Percentiles rank a stretch among this genome's conserved stretches.
phyloP scores from a whole-genome alignment of 2,113 vertebrate species.

The Tragelaphus strepsiceros region DNA sequence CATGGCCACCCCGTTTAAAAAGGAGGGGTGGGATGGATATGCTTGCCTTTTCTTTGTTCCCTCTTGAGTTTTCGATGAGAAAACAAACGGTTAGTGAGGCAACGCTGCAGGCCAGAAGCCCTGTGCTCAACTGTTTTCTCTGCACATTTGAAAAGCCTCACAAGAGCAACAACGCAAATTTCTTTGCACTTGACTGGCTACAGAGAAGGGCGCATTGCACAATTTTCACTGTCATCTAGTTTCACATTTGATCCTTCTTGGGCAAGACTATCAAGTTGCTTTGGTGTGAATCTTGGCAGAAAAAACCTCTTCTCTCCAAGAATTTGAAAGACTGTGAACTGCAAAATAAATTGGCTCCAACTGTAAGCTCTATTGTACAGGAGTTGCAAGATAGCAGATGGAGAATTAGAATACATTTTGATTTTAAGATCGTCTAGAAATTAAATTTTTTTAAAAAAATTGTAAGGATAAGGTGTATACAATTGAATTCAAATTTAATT shows the following conservation, averaged over 20 bases:
- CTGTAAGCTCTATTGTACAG: not conserved
- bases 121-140: constrained; percentile 37
- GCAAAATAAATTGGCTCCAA: constrained; percentile 53
- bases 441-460: not conserved
- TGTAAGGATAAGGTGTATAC: not conserved
- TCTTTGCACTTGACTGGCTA: constrained; percentile 60
- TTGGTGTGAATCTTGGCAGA: constrained; percentile 69
- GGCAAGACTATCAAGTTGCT: constrained; percentile 63
- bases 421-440: constrained; percentile 26
- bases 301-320: constrained; percentile 42
- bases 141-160: constrained; percentile 46
- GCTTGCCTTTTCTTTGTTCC: constrained; percentile 75
- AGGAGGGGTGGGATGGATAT: constrained; percentile 52
- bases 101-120: constrained; percentile 29
- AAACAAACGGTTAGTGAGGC: constrained; percentile 74
- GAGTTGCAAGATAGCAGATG: constrained; percentile 17
- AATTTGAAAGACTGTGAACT: constrained; percentile 56
- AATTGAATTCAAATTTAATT: constrained; percentile 17
- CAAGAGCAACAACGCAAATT: constrained; percentile 6
- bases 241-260: constrained; percentile 49
- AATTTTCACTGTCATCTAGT: constrained; percentile 42
- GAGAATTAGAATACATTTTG: constrained; percentile 32
- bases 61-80: constrained; percentile 73
- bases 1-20: constrained; percentile 71
- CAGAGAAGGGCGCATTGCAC: not conserved